phyloP scores from a whole-genome alignment of 37 sponge, comb jelly and placozoan genomes.

The Diacarnus erythraeanus region DNA sequence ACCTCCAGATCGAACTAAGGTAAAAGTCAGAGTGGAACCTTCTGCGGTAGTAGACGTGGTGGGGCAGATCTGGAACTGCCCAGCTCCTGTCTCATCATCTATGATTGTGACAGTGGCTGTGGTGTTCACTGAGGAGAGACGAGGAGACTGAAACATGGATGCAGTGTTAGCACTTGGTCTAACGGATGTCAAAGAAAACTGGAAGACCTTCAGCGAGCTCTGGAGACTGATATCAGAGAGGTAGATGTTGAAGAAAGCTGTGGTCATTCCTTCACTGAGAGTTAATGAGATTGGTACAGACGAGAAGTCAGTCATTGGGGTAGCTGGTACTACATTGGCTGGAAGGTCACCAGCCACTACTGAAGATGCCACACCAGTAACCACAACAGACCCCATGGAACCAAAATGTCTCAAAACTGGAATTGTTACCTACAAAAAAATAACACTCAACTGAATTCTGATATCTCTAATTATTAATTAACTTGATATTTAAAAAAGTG shows the following conservation, averaged over 20 bases:
- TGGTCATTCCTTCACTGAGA: constrained; percentile 58
- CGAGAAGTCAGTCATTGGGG: constrained; percentile 39
- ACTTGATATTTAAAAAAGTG: too few relatives aligned
- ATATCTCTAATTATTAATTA: neutral
- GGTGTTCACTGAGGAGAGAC: constrained; percentile 28
- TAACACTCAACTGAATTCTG: neutral
- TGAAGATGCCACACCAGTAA: constrained; percentile 54
- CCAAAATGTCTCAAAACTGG: constrained; percentile 71
- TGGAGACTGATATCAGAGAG: constrained; percentile 40
- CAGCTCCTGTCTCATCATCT: constrained; percentile 77
- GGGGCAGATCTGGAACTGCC: constrained; percentile 53
- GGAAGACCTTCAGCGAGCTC: constrained; percentile 57
- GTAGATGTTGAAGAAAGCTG: constrained; percentile 43
- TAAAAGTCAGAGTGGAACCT: constrained; percentile 10
- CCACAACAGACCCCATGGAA: constrained; percentile 54
- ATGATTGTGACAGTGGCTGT: constrained; percentile 50
- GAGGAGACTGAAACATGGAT: constrained; percentile 39
- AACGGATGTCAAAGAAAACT: constrained; percentile 52
- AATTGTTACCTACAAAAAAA: constrained; percentile 15
- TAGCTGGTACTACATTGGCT: constrained; percentile 38
- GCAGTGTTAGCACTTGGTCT: neutral
- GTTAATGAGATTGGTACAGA: constrained; percentile 10
- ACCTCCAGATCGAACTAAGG: constrained; percentile 33
- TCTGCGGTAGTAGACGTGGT: constrained; percentile 26
- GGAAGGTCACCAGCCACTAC: constrained; percentile 5